These are phyloP conservation scores for Operophtera brumata DNA, from an alignment of 2,888 invertebrate species.

Conservation along the genomic window DNA sequence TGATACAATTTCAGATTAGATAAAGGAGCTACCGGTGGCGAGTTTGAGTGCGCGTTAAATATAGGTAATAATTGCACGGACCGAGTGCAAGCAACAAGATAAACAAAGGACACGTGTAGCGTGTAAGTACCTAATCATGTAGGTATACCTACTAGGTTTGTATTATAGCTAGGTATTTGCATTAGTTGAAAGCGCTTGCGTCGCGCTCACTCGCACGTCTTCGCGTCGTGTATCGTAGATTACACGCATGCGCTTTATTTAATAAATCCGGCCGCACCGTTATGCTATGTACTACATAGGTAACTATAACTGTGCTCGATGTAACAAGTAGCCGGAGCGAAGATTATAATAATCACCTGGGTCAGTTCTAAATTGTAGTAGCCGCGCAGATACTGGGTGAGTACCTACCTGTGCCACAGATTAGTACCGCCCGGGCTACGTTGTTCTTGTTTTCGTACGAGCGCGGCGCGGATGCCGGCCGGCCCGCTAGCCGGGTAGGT, in stretches of 20 bases:
- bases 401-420: slow-evolving; percentile 7
- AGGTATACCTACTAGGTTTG: not conserved
- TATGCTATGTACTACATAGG: slow-evolving; percentile 32
- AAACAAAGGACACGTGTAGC: slow-evolving; percentile 47
- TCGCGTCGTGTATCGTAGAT: slow-evolving; percentile 37
- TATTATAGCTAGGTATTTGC: slow-evolving; percentile 13
- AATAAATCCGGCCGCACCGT: slow-evolving; percentile 52
- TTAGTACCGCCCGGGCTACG: slow-evolving; percentile 3
- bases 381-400: slow-evolving; percentile 2
- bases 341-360: slow-evolving; percentile 48
- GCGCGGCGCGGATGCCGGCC: slow-evolving; percentile 29
- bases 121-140: slow-evolving; percentile 6
- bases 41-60: slow-evolving; percentile 29
- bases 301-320: slow-evolving; percentile 37
- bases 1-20: slow-evolving; percentile 39
- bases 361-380: slow-evolving; percentile 31
- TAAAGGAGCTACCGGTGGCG: slow-evolving; percentile 35
- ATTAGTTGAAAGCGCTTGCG: slow-evolving; percentile 31
- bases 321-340: slow-evolving; percentile 47
- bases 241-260: slow-evolving; percentile 49
- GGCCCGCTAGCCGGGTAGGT: slow-evolving; percentile 20
- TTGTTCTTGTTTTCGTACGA: slow-evolving; percentile 30
- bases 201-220: no score
- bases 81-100: slow-evolving; percentile 33
- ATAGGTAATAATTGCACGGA: slow-evolving; percentile 29